These are phyloP conservation scores for Choloepus didactylus DNA, from an alignment of 2,797 vertebrate species.

Conservation along the genomic window DNA sequence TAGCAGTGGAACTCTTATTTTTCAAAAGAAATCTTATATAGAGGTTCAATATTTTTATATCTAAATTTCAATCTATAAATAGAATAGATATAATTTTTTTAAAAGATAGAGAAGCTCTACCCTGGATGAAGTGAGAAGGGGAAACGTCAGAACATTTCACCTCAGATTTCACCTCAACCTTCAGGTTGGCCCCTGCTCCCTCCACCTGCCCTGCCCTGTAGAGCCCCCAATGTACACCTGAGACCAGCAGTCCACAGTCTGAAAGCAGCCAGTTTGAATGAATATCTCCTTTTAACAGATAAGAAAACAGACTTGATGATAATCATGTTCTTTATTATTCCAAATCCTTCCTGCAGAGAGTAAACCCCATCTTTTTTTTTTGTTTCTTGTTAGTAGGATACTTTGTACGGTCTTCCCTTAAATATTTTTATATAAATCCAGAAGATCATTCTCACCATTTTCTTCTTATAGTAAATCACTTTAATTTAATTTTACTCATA, in stretches of 20 bases:
- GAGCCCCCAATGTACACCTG: neutral
- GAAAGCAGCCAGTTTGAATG: neutral
- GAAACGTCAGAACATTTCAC: neutral
- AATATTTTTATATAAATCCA: conserved; percentile 25
- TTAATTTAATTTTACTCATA: conserved; percentile 43
- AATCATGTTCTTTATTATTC: neutral
- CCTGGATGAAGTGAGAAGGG: neutral
- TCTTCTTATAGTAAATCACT: neutral
- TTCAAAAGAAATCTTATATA: conserved; percentile 41
- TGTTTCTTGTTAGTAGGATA: conserved; percentile 3
- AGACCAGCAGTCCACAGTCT: neutral
- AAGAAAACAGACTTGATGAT: conserved; percentile 1
- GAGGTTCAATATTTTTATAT: conserved; percentile 21
- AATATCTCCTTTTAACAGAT: conserved; percentile 36
- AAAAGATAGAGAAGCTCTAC: neutral
- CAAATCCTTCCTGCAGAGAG: conserved; percentile 42
- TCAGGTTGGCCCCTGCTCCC: too few relatives aligned
- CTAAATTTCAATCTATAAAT: neutral
- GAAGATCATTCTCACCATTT: neutral
- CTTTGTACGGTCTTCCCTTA: neutral
- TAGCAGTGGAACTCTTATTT: neutral
- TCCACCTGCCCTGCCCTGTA: too few relatives aligned
- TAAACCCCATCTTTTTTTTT: neutral
- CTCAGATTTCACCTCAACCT: neutral
- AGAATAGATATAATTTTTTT: neutral